Evolutionary conservation across 2,797 vertebrate genomes (phyloP).

Genomic region (Pseudochaenichthys georgianus): DNA sequence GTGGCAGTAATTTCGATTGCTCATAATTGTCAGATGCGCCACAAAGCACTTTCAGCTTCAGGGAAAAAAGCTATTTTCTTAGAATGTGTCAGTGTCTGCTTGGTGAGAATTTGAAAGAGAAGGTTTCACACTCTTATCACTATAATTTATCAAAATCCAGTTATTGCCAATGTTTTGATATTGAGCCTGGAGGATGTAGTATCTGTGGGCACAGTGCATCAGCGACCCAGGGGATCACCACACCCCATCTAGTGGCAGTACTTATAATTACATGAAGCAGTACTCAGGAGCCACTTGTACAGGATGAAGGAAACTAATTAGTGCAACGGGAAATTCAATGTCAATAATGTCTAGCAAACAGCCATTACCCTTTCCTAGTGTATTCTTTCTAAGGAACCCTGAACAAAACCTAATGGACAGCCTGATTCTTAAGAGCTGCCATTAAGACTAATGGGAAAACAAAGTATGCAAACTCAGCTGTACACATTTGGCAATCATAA

Average conservation of each 20-base stretch:
- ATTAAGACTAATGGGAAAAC: conserved; percentile 64
- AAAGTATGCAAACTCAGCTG: conserved; percentile 55
- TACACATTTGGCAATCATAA: conserved; percentile 13
- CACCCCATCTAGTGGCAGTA: conserved; percentile 70
- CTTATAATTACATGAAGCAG: conserved; percentile 37
- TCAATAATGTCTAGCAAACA: conserved; percentile 26
- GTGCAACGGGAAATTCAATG: conserved; percentile 35
- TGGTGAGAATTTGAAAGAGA: conserved; percentile 18
- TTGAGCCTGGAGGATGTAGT: not conserved
- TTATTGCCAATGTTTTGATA: conserved; percentile 8
- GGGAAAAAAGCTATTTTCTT: conserved; percentile 24
- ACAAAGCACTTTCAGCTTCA: conserved; percentile 70
- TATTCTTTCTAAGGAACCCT: conserved; percentile 15
- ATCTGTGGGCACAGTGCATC: not conserved
- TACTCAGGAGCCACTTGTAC: not conserved
- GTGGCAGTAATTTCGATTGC: conserved; percentile 74
- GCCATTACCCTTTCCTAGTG: conserved; percentile 38
- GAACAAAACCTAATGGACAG: conserved; percentile 44
- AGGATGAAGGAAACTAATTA: conserved; percentile 39
- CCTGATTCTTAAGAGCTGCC: conserved; percentile 31
- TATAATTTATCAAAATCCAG: not conserved
- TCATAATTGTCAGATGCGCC: conserved; percentile 71
- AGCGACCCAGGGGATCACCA: conserved; percentile 22
- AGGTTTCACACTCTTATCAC: conserved; percentile 1
- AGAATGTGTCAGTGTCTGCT: conserved; percentile 18